Conservation (phyloP, 2,888 invertebrate species). For the Trichopoda pennipes region DNA sequence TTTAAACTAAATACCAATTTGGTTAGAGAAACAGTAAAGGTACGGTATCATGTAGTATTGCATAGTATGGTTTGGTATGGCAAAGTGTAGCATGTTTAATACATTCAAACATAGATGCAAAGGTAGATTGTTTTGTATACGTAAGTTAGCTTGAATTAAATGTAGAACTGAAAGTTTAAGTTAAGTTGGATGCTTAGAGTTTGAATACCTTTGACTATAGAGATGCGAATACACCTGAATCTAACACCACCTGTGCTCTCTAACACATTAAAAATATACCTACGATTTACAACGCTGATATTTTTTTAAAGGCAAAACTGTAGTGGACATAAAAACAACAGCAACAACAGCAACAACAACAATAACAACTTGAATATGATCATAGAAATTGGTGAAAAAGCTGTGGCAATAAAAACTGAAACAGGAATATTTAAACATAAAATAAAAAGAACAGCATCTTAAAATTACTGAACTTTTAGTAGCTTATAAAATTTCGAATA, state of each 20-base stretch:
- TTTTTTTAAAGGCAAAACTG: slow-evolving; percentile 57
- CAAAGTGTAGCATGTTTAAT: slow-evolving; percentile 40
- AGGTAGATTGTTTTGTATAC: slow-evolving; percentile 37
- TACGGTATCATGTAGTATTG: slow-evolving; percentile 33
- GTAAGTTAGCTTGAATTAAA: slow-evolving; percentile 26
- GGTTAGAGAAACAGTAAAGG: slow-evolving; percentile 66
- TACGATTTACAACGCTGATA: slow-evolving; percentile 68
- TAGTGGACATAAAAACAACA: neutral
- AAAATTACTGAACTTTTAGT: slow-evolving; percentile 62
- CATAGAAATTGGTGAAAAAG: slow-evolving; percentile 45
- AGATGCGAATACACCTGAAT: slow-evolving; percentile 68
- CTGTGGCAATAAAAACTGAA: slow-evolving; percentile 39
- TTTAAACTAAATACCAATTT: slow-evolving; percentile 66
- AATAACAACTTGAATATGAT: slow-evolving; percentile 10
- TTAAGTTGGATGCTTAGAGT: slow-evolving; percentile 40
- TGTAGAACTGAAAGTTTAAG: slow-evolving; percentile 33
- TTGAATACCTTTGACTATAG: slow-evolving; percentile 27
- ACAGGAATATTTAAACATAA: slow-evolving; percentile 64
- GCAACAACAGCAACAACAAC: neutral
- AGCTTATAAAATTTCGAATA: slow-evolving; percentile 54
- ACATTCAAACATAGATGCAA: slow-evolving; percentile 37
- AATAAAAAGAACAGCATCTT: slow-evolving; percentile 33
- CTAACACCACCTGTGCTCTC: slow-evolving; percentile 68
- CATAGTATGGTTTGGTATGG: neutral
- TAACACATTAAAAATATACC: slow-evolving; percentile 64